phyloP scores from a whole-genome alignment of 2,888 invertebrate genomes.

The Plusia festucae region DNA sequence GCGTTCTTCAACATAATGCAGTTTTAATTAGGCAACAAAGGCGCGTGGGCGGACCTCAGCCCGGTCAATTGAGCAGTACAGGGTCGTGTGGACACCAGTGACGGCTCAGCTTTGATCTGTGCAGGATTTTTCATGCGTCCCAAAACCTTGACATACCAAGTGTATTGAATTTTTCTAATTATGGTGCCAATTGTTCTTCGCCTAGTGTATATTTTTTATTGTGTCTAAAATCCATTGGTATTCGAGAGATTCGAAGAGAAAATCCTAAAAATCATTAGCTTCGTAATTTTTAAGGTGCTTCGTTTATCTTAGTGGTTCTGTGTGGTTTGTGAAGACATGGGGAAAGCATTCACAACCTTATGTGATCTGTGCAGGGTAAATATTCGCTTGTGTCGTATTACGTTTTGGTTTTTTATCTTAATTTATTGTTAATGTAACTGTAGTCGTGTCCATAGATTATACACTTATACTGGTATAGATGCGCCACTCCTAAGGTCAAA shows the following conservation, averaged over 20 bases:
- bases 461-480: too few relatives aligned
- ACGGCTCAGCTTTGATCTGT: slow-evolving; percentile 38
- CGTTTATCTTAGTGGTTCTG: not conserved
- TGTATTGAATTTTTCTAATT: not conserved
- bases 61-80: slow-evolving; percentile 49
- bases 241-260: too few relatives aligned
- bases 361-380: slow-evolving; percentile 47
- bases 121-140: slow-evolving; percentile 7
- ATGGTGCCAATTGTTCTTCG: too few relatives aligned
- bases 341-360: slow-evolving; percentile 37
- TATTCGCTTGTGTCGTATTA: slow-evolving; percentile 10
- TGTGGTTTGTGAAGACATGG: slow-evolving; percentile 24
- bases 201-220: too few relatives aligned
- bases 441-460: too few relatives aligned
- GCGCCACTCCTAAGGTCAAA: too few relatives aligned
- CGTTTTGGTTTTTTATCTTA: not conserved
- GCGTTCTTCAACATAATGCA: slow-evolving; percentile 24
- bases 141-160: not conserved
- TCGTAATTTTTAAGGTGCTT: not conserved
- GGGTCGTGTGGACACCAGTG: slow-evolving; percentile 31
- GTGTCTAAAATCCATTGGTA: too few relatives aligned
- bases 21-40: slow-evolving; percentile 36
- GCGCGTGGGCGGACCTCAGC: slow-evolving; percentile 48
- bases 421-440: too few relatives aligned
- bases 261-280: too few relatives aligned